Base-by-base conservation (phyloP, 2,797 vertebrate species). In the Halcyon chelicuti region DNA sequence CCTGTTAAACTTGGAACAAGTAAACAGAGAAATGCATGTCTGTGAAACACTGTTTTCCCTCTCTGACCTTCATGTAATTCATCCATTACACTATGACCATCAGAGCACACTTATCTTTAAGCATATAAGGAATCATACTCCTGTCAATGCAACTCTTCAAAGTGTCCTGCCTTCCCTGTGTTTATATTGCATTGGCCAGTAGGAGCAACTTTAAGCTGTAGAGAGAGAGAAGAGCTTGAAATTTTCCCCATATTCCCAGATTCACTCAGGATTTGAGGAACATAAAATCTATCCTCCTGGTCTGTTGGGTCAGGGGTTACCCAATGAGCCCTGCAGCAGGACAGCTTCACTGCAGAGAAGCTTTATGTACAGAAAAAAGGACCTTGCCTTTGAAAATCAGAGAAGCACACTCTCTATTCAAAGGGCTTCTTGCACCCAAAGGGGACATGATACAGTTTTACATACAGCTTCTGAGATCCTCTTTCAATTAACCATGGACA, bases 361-460 rank as follows among this genome's bases (percentile, higher is more conserved):
- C 5, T 66, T 18, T 46, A 31, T 67, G 73, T 78, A 57, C 51
- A 67, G 62, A 80, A 44, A 18, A 73, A 19, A 91, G 37, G 14
- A 76, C 8, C 19, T 84, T 4, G 0, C 37, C 76, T 51, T 73
- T 60, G 52, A 63, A 94, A 86, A 68, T 46, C 52, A 58, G 42
- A 88, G 40, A 37, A 63, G 10, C n/a, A n/a, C 22, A 9, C 11
- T 12, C 8, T 29, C 15, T 46, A 7, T 61, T 42, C 20, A 57
- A 55, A 83, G 18, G 14, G 4, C 4, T 73, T 62, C n/a, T 85
- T 63, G 8, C 17, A 60, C 19, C 51, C 31, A 28, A 71, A 47
- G 52, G n/a, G 33, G 10, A 65, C 12, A 23, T 0, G 5, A 7
- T 25, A 28, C 1, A 7, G 6, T 61, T 74, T 70, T 37, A 54